These are phyloP conservation scores for Scaptomyza hsui DNA, from an alignment of 1,140 invertebrate species.

Conservation along the genomic window DNA sequence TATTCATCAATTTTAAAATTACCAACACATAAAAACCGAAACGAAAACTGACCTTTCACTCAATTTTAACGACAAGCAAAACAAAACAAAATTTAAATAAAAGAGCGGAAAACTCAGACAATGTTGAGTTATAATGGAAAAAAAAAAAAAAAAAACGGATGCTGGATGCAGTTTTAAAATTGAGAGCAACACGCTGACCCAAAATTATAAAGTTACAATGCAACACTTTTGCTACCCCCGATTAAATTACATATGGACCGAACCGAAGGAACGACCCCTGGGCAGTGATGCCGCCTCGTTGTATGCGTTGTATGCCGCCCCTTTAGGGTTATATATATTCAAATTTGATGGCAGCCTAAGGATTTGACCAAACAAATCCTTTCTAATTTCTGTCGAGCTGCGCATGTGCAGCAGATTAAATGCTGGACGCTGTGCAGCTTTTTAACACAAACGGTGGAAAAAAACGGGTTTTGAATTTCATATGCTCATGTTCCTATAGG, in stretches of 20 bases:
- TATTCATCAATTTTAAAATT: constrained; percentile 42
- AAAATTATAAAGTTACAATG: constrained; percentile 79
- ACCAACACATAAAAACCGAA: constrained; percentile 31
- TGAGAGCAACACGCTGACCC: constrained; percentile 62
- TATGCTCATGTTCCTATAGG: constrained; percentile 52
- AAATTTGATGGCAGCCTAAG: constrained; percentile 57
- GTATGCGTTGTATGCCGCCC: constrained; percentile 43
- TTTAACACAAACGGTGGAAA: constrained; percentile 28
- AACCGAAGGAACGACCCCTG: constrained; percentile 52
- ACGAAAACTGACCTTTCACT: constrained; percentile 41
- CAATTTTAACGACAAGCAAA: constrained; percentile 13
- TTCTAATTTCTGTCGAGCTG: constrained; percentile 60
- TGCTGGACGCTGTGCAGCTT: constrained; percentile 70
- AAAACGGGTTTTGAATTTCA: constrained; percentile 76
- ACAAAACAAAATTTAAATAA: constrained; percentile 10
- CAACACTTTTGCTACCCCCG: constrained; percentile 69
- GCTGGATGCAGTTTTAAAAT: constrained; percentile 46
- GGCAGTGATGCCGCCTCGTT: constrained; percentile 25
- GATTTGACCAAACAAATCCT: constrained; percentile 80
- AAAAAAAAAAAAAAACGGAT: constrained; percentile 60
- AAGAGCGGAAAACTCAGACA: neutral
- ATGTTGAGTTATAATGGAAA: constrained; percentile 30
- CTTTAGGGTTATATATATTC: constrained; percentile 56
- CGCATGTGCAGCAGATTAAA: constrained; percentile 75
- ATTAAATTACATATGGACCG: constrained; percentile 63